Percentiles rank a stretch among this genome's conserved stretches.
Conservation (phyloP, 2,888 invertebrate genomes). For the Orchesella flavescens region DNA sequence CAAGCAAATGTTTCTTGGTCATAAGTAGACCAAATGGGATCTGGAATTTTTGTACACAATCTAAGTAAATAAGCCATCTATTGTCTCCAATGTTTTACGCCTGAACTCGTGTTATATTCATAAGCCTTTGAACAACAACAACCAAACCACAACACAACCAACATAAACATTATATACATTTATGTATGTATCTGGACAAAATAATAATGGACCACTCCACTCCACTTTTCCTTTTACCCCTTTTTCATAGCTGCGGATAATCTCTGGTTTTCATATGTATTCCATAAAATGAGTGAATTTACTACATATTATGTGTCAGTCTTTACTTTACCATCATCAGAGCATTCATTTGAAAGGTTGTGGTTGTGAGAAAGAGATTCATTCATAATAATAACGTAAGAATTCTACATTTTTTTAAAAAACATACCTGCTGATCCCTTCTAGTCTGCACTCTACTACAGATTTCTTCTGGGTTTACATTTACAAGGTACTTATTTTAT, state of each 20-base stretch:
- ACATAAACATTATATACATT: too few relatives aligned
- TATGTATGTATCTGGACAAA: slow-evolving; percentile 35
- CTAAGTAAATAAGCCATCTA: slow-evolving; percentile 58
- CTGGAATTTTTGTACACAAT: slow-evolving; percentile 33
- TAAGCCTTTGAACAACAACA: background rate
- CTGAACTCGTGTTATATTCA: slow-evolving; percentile 28
- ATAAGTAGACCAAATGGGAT: slow-evolving; percentile 36
- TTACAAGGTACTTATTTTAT: slow-evolving; percentile 46
- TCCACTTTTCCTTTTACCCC: slow-evolving; percentile 55
- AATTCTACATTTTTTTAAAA: background rate
- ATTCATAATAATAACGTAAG: slow-evolving; percentile 31
- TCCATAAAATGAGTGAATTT: slow-evolving; percentile 42
- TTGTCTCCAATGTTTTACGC: slow-evolving; percentile 56
- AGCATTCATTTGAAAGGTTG: background rate
- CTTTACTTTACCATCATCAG: background rate
- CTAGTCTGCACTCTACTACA: too few relatives aligned
- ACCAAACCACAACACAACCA: too few relatives aligned
- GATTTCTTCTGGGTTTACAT: too few relatives aligned
- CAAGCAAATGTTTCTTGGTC: background rate
- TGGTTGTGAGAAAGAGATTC: slow-evolving; percentile 43
- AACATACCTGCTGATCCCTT: slow-evolving; percentile 46
- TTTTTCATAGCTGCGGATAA: slow-evolving; percentile 41
- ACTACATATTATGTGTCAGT: slow-evolving; percentile 1
- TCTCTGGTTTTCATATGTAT: slow-evolving; percentile 15
- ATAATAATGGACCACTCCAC: slow-evolving; percentile 57